Evolutionary conservation across 2,113 vertebrate species (phyloP), one percentile per base, ranked within the genome.

Genomic region (Cyanoderma ruficeps): DNA sequence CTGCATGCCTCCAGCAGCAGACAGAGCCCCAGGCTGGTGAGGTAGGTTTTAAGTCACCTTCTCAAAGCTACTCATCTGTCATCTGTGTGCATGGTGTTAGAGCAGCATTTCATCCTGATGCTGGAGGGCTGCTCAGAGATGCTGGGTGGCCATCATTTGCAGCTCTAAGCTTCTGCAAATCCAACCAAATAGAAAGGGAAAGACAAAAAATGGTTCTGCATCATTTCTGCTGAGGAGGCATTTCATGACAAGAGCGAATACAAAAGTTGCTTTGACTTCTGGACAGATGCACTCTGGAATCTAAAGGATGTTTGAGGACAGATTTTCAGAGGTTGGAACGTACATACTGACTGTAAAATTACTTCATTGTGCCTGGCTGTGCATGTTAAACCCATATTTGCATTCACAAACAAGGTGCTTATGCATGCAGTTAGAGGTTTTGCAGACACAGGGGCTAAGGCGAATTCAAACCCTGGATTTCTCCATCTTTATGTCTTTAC

Each of bases 271-370:
- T 95, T 81, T 94, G 93, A 81, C 93, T 96, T 82, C 80, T 65
- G 88, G 83, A 87, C 3, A 57, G 83, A 94, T 81, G 93, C 82
- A 95, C 47, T 93, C 71, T 52, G 65, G 91, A 95, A 91, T 94
- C 77, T 81, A 71, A 94, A 95, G 93, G 93, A 94, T 93, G 93
- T 94, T 94, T 91, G 90, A 96, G 94, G 94, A 91, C 94, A 93
- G 83, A 90, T 91, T 90, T 96, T 96, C 93, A 74, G 91, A 92
- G 92, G 88, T 92, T 94, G 88, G 72, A 91, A 93, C 28, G 22
- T 86, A 96, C 78, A 44, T 68, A 86, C 59, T 93, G 93, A 90
- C 90, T 75, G 41, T 96, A 92, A 96, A 78, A 96, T 94, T 74
- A 96, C 94, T 95, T 96, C 93, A 95, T 37, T 80, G 93, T 90